These are phyloP conservation scores for Leptosomus discolor DNA, from an alignment of 2,113 vertebrate genomes.

Conservation along the genomic window DNA sequence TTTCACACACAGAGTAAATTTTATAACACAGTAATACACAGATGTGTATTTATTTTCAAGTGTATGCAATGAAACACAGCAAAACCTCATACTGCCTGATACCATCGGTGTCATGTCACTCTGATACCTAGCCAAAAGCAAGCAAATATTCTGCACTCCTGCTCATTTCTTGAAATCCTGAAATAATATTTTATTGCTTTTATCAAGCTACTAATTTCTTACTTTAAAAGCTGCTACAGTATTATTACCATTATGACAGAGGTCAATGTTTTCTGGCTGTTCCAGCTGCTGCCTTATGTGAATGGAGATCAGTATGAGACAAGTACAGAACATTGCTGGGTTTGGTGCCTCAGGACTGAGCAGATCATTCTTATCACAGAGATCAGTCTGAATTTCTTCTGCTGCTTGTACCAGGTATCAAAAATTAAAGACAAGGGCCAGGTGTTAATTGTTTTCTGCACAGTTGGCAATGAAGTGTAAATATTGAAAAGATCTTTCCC, in stretches of 20 bases:
- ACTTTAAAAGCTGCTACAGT: background rate
- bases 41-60: background rate
- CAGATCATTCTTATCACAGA: background rate
- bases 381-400: background rate
- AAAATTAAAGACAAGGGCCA: background rate
- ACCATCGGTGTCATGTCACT: background rate
- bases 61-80: background rate
- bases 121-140: background rate
- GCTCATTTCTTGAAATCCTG: background rate
- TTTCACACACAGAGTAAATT: background rate
- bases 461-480: background rate
- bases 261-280: background rate
- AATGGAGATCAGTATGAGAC: background rate
- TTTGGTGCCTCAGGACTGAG: background rate
- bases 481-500: background rate
- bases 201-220: background rate
- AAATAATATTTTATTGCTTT: background rate
- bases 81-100: background rate
- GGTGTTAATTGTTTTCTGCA: background rate
- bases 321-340: background rate
- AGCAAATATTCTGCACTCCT: background rate
- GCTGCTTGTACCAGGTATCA: background rate
- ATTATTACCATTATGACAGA: background rate
- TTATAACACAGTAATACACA: background rate
- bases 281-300: background rate